These are phyloP conservation scores for Pocillopora meandrina DNA, from an alignment of 92 coral and sea anemone genomes.

Conservation along the genomic window DNA sequence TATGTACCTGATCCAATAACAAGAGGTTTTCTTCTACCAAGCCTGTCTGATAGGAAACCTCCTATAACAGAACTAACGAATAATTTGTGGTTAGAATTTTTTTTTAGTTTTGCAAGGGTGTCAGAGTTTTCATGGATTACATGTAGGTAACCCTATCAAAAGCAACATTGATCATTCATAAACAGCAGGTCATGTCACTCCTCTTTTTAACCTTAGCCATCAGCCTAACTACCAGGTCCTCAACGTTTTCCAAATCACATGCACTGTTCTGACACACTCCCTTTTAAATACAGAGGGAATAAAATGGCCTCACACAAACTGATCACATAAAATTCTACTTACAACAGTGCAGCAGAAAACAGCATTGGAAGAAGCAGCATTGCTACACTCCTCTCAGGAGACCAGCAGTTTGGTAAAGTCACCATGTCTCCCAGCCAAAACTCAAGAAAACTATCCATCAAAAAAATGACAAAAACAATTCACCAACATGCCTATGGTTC, in stretches of 20 bases:
- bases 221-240: no score
- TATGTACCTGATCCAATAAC: slow-evolving; percentile 90
- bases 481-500: no score
- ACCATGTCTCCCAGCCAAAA: slow-evolving; percentile 99
- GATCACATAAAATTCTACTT: slow-evolving; percentile 25
- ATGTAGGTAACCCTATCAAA: background rate
- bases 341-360: slow-evolving; percentile 92
- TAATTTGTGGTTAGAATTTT: background rate
- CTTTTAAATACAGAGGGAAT: no score
- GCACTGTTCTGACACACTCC: no score
- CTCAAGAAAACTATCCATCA: slow-evolving; percentile 75
- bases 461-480: background rate
- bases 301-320: background rate
- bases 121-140: background rate
- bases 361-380: slow-evolving; percentile 87
- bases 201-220: no score
- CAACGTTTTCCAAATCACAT: no score
- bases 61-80: slow-evolving; percentile 84
- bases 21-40: slow-evolving; percentile 91
- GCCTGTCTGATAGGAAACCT: slow-evolving; percentile 94
- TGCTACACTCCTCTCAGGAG: slow-evolving; percentile 97
- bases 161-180: no score
- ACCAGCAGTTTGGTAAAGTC: slow-evolving; percentile 93
- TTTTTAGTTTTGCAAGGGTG: background rate
- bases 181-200: no score